Conservation (phyloP, 2,797 vertebrate genomes). For the Distichodus sexfasciatus region DNA sequence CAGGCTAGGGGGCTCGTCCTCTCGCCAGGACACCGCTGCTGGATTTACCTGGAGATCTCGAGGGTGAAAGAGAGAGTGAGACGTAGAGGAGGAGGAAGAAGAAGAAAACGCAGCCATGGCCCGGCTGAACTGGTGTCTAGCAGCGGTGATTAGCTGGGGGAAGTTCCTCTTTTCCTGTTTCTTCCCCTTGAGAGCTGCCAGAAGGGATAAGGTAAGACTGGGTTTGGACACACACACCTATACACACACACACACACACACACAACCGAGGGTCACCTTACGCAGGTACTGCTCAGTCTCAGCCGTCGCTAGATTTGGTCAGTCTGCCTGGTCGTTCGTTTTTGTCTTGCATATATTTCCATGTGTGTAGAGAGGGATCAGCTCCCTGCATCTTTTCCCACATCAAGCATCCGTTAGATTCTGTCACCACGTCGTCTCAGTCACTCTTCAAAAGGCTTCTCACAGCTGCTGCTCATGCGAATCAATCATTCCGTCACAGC, state of each 20-base stretch:
- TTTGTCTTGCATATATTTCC: not conserved
- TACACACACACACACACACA: not conserved
- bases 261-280: constrained; percentile 36
- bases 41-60: constrained; percentile 34
- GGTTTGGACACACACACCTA: not conserved
- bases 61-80: constrained; percentile 3
- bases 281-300: not conserved
- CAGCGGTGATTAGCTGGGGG: constrained; percentile 87
- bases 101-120: constrained; percentile 77
- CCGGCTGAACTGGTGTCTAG: constrained; percentile 88
- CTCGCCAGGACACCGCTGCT: not conserved
- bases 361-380: constrained; percentile 1
- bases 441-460: not conserved
- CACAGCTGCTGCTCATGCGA: not conserved
- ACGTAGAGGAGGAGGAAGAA: constrained; percentile 33
- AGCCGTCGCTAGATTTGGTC: not conserved
- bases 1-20: constrained; percentile 8
- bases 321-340: not conserved
- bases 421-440: not conserved
- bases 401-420: not conserved
- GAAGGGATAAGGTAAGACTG: constrained; percentile 82
- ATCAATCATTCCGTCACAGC: not conserved
- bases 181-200: constrained; percentile 80
- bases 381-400: not conserved
- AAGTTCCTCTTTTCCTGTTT: constrained; percentile 88